A percentile compares a stretch with the other conserved stretches of the same genome.
Evolutionary conservation across 2,797 vertebrate genomes (phyloP).

Genomic region (Nannoperca obscura): DNA sequence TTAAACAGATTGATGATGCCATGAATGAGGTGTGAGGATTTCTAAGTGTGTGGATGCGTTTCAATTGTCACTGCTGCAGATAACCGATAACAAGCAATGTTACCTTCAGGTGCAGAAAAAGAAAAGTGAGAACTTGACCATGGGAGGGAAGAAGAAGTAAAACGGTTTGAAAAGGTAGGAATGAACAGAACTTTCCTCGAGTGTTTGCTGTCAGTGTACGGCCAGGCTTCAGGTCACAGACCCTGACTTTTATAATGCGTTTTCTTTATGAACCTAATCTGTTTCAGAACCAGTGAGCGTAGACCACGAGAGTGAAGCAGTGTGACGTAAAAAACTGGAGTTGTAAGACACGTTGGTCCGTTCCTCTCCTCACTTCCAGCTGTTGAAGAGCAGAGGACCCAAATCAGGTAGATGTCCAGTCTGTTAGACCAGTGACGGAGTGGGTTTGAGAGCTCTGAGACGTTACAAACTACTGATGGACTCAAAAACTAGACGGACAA

Average conservation of each 20-base stretch:
- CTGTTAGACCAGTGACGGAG: background rate
- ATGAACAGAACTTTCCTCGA: background rate
- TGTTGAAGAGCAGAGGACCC: background rate
- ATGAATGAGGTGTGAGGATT: conserved; percentile 87
- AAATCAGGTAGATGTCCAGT: background rate
- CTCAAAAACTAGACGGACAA: conserved; percentile 43
- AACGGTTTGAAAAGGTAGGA: conserved; percentile 30
- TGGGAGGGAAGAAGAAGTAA: conserved; percentile 78
- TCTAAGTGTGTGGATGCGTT: background rate
- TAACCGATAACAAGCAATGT: background rate
- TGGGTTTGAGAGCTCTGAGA: conserved; percentile 12
- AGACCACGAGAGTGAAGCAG: conserved; percentile 30
- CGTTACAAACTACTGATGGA: conserved; percentile 26
- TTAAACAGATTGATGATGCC: conserved; percentile 92
- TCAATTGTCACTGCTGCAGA: background rate
- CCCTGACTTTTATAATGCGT: background rate
- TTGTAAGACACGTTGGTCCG: conserved; percentile 2
- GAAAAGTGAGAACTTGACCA: conserved; percentile 84
- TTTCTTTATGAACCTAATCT: background rate
- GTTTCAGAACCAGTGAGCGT: conserved; percentile 45
- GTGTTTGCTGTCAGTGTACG: background rate
- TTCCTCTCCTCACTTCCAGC: background rate
- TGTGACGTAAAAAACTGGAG: conserved; percentile 13
- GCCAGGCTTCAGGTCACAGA: background rate
- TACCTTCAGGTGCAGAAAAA: conserved; percentile 85